Conservation (phyloP, 2,888 invertebrate genomes). For the Zygaena filipendulae region DNA sequence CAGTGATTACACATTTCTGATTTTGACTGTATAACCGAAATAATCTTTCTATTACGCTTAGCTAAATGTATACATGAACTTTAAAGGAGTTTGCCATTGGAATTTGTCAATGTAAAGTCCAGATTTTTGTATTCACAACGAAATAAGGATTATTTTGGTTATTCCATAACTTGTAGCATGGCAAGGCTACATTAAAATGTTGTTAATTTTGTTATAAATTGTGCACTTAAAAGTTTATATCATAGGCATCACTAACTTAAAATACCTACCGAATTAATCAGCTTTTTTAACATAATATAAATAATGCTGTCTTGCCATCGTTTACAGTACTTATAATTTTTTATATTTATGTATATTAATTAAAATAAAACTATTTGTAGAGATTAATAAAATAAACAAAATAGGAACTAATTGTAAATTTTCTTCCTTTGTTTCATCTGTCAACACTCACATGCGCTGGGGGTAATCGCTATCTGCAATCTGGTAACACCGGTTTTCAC, state of each 20-base stretch:
- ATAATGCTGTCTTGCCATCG: slow-evolving; percentile 46
- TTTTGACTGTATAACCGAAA: no score
- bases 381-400: no score
- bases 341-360: no score
- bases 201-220: slow-evolving; percentile 6
- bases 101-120: no score
- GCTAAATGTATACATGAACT: no score
- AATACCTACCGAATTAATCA: slow-evolving; percentile 19
- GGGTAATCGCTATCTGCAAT: slow-evolving; percentile 64
- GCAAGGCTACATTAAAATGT: slow-evolving; percentile 43
- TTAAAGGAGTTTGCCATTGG: no score
- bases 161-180: no score
- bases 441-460: slow-evolving; percentile 61
- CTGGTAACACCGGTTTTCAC: slow-evolving; percentile 64
- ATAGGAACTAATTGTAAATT: slow-evolving; percentile 46
- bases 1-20: no score
- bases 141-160: no score
- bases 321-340: slow-evolving; percentile 4
- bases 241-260: neutral
- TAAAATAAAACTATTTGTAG: neutral
- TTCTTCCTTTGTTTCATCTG: slow-evolving; percentile 59
- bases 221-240: neutral
- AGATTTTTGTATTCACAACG: no score
- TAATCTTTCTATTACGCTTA: no score
- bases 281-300: slow-evolving; percentile 23